phyloP scores from a whole-genome alignment of 2,888 invertebrate genomes.

The Fabriciana adippe region DNA sequence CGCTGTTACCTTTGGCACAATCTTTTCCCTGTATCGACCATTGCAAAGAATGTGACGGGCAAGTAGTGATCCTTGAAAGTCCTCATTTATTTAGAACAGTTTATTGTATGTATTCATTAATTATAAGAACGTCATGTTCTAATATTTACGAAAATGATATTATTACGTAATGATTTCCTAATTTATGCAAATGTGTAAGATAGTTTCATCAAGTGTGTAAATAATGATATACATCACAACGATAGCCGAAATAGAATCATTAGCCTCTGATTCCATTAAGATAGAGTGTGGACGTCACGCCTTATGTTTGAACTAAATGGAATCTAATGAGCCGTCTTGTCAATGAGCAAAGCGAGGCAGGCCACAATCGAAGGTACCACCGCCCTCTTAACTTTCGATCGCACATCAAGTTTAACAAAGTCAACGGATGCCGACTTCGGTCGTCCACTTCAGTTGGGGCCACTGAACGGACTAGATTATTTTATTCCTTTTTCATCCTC shows the following conservation, averaged over 20 bases:
- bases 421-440: constrained; percentile 48
- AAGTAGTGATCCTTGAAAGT: constrained; percentile 35
- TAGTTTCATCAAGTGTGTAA: no score
- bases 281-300: no score
- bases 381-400: constrained; percentile 59
- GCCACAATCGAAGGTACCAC: constrained; percentile 52
- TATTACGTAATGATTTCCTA: not conserved
- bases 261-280: no score
- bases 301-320: no score
- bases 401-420: constrained; percentile 48
- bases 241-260: no score
- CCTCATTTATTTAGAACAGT: constrained; percentile 33
- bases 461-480: constrained; percentile 67
- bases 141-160: not conserved
- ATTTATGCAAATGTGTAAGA: no score
- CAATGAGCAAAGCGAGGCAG: constrained; percentile 54
- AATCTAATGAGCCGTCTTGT: constrained; percentile 62
- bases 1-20: constrained; percentile 20
- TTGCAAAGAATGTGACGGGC: constrained; percentile 42
- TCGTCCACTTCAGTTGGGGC: constrained; percentile 54
- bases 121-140: not conserved
- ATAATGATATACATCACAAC: no score
- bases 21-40: constrained; percentile 37
- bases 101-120: constrained; percentile 15
- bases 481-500: constrained; percentile 65